Evolutionary conservation across 2,888 invertebrate species (phyloP).

Genomic region (Abrostola triplasia): DNA sequence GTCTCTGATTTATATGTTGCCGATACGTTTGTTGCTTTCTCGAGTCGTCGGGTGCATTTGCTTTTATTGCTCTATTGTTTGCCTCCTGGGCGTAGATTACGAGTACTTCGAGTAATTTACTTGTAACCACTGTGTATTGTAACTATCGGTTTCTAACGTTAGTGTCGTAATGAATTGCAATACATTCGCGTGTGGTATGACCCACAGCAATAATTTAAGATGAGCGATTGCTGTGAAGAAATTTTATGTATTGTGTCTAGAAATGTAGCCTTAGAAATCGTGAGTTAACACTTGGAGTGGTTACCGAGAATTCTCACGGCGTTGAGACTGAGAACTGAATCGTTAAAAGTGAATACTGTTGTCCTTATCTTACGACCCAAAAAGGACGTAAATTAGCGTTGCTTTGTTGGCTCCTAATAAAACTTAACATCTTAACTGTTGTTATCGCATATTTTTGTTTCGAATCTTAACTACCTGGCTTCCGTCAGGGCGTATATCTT

Average conservation of each 20-base stretch:
- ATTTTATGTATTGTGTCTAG: constrained; percentile 47
- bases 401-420: constrained; percentile 85
- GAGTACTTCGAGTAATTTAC: constrained; percentile 76
- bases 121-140: constrained; percentile 75
- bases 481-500: constrained; percentile 80
- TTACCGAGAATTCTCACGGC: constrained; percentile 38
- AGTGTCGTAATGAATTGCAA: constrained; percentile 73
- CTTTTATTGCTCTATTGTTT: constrained; percentile 86
- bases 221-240: constrained; percentile 63
- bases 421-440: constrained; percentile 84
- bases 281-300: constrained; percentile 18
- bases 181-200: constrained; percentile 65
- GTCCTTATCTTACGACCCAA: constrained; percentile 64
- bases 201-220: constrained; percentile 60
- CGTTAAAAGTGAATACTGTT: constrained; percentile 56
- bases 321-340: constrained; percentile 21
- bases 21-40: constrained; percentile 82
- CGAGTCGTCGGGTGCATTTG: constrained; percentile 69
- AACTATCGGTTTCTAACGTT: constrained; percentile 68
- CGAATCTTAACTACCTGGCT: constrained; percentile 87
- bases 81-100: constrained; percentile 74
- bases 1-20: constrained; percentile 82
- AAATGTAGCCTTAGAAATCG: constrained; percentile 39
- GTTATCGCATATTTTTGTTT: constrained; percentile 86
- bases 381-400: constrained; percentile 83